Percentiles rank a stretch among this genome's conserved stretches.
Evolutionary conservation across 2,113 vertebrate genomes (phyloP).

Genomic region (Holacanthus passer): DNA sequence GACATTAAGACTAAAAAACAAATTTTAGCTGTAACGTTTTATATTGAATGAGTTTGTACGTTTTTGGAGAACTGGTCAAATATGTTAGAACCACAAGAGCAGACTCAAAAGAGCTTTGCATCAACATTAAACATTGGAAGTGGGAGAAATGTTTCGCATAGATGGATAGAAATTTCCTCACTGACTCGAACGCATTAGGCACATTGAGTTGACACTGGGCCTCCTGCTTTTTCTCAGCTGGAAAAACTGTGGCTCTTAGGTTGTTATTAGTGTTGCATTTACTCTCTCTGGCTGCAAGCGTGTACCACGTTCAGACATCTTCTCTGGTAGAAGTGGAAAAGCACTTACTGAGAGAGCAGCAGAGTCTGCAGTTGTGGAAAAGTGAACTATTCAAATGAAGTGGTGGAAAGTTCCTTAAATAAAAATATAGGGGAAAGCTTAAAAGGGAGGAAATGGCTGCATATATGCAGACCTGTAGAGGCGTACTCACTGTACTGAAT

Average conservation of each 20-base stretch:
- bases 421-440: neutral
- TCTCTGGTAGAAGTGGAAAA: neutral
- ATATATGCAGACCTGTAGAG: neutral
- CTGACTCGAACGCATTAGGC: neutral
- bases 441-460: neutral
- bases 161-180: neutral
- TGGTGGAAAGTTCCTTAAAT: no score
- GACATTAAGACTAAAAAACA: neutral
- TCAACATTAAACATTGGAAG: neutral
- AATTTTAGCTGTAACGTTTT: neutral
- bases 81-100: no score
- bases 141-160: neutral
- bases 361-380: neutral
- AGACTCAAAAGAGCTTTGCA: no score
- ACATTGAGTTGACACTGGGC: neutral
- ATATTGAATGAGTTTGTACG: slow-evolving; percentile 15
- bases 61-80: neutral
- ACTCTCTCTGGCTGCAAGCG: neutral
- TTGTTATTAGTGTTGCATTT: neutral
- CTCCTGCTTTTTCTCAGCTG: neutral
- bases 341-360: neutral
- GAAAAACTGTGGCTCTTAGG: neutral
- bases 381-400: neutral
- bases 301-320: neutral
- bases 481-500: neutral